phyloP scores from a whole-genome alignment of 2,888 invertebrate species.

The Hyppa rectilinea region DNA sequence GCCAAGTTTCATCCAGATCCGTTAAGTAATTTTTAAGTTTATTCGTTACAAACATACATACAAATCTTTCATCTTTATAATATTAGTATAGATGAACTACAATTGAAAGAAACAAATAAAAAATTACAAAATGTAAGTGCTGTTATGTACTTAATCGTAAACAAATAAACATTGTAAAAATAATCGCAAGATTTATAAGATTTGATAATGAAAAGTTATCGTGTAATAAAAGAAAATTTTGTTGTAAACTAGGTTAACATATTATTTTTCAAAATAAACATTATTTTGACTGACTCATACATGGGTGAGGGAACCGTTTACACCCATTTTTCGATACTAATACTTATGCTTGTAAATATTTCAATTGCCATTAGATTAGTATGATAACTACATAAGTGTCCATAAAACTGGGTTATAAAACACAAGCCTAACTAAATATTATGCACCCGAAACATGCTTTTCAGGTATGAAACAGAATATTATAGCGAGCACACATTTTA shows the following conservation, averaged over 20 bases:
- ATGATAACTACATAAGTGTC: constrained; percentile 25
- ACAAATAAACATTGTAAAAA: neutral
- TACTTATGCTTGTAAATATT: constrained; percentile 1
- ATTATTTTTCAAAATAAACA: constrained; percentile 1
- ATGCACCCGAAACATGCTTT: neutral
- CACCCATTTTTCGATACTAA: neutral
- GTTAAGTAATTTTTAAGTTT: too few relatives aligned
- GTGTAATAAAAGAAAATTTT: neutral
- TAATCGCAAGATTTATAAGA: neutral
- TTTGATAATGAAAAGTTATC: neutral
- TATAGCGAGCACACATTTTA: neutral
- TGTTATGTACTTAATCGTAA: too few relatives aligned
- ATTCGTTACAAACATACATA: too few relatives aligned
- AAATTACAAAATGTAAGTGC: too few relatives aligned
- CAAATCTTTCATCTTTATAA: too few relatives aligned
- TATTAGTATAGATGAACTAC: too few relatives aligned
- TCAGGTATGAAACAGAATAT: neutral
- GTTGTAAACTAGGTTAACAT: neutral
- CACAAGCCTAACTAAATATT: constrained; percentile 1
- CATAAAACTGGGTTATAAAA: constrained; percentile 8
- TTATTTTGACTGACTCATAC: neutral
- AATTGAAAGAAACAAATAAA: neutral
- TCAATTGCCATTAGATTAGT: constrained; percentile 12
- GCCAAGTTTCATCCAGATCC: too few relatives aligned
- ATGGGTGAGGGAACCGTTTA: neutral